Evolutionary conservation across 2,113 vertebrate genomes (phyloP), one percentile per base, ranked within the genome.

Genomic region (Scartelaos histophorus): DNA sequence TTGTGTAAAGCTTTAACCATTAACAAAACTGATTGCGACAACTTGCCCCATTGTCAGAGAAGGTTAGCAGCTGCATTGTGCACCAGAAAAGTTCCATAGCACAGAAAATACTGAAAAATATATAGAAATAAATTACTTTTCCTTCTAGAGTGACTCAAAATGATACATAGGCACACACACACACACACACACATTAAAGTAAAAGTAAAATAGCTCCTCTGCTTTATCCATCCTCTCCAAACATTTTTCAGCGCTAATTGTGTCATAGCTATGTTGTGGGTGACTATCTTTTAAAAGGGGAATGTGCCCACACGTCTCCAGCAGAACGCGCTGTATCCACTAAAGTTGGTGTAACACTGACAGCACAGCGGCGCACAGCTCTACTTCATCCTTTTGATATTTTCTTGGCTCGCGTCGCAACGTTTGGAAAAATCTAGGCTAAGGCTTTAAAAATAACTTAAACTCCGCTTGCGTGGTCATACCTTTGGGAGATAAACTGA

Each of bases 351-450:
- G 53, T 69, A 54, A 78, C 69, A 74, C 35, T 79, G 79, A 82
- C 79, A 76, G 81, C 77, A 71, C 70, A 70, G 65, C 75, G 67
- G 73, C 79, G 56, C 45, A 13, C 12, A 77, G 82, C 71, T 85
- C 73, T 60, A 67, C 53, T 76, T 87, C 35, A 21, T 47, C 43
- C 74, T 76, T 85, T 82, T 84, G 73, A 84, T 81, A 73, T 78
- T 84, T 80, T 79, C 76, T 74, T 86, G 81, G 83, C 85, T 73
- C 69, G 47, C 58, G 47, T 38, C 70, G 75, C 67, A 38, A 4
- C 66, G 69, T 82, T 82, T 67, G 16, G 24, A 10, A 82, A 61
- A 81, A 90, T 84, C 73, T 71, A 74, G 76, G 69, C 66, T 79
- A 73, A 68, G 68, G 72, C 79, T 73, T 76, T 76, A 81, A 75